Conservation (phyloP, 2,797 vertebrate species). For the Nasua narica region DNA sequence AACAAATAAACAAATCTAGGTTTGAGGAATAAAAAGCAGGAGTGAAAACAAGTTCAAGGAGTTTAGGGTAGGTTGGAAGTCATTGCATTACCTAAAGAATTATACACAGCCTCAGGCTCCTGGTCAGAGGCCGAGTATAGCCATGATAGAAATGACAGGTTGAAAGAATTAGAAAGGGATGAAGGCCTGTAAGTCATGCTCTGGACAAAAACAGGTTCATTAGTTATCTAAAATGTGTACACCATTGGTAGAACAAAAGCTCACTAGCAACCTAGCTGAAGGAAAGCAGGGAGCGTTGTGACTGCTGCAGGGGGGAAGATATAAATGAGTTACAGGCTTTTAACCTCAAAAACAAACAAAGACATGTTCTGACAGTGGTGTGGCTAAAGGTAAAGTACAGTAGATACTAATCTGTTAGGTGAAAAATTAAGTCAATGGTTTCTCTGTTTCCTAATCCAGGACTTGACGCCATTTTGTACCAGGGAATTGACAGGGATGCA, state of each 20-base stretch:
- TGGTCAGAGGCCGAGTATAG: not conserved
- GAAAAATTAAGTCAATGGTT: not conserved
- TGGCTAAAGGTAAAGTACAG: not conserved
- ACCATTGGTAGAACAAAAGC: not conserved
- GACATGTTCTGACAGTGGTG: not conserved
- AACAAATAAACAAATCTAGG: not conserved
- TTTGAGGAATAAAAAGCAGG: not conserved
- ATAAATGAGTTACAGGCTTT: not conserved
- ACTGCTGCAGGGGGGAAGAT: not conserved
- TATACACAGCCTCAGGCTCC: not conserved
- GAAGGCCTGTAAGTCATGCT: not conserved
- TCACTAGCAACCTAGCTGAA: not conserved
- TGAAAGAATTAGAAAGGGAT: not conserved
- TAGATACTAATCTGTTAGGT: not conserved
- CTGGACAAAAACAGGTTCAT: not conserved
- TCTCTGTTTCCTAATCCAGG: not conserved
- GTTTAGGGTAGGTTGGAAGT: not conserved
- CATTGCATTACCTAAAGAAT: not conserved
- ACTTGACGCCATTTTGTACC: not conserved
- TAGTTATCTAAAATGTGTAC: not conserved
- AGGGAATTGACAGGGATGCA: not conserved
- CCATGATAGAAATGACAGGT: not conserved
- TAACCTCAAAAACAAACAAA: not conserved
- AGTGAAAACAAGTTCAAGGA: not conserved
- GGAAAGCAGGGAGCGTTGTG: not conserved